phyloP scores from a whole-genome alignment of 2,888 invertebrate genomes.

The Nymphalis polychloros region DNA sequence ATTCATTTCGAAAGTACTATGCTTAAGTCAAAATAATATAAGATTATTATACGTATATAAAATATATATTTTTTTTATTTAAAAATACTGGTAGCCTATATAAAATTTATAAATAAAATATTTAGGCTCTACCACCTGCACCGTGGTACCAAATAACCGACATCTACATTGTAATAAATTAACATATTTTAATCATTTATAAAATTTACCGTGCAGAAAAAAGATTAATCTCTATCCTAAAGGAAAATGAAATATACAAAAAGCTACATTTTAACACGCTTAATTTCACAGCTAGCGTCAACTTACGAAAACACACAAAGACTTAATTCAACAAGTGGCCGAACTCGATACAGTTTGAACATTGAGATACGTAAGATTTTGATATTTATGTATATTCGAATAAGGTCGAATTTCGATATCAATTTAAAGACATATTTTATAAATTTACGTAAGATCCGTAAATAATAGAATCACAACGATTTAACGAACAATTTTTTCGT shows the following conservation, averaged over 20 bases:
- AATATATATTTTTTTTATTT: too few relatives aligned
- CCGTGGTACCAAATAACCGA: too few relatives aligned
- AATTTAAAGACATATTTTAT: not conserved
- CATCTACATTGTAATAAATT: too few relatives aligned
- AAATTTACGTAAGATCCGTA: slow-evolving; percentile 1
- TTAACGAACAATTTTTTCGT: too few relatives aligned
- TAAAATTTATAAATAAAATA: too few relatives aligned
- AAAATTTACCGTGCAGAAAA: too few relatives aligned
- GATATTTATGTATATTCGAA: slow-evolving; percentile 21
- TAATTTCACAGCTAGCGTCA: slow-evolving; percentile 51
- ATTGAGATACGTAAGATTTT: slow-evolving; percentile 21
- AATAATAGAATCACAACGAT: not conserved
- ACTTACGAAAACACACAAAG: slow-evolving; percentile 72
- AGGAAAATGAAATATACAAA: not conserved
- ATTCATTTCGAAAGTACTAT: not conserved
- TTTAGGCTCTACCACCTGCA: too few relatives aligned
- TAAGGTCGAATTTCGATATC: slow-evolving; percentile 15
- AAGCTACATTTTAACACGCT: slow-evolving; percentile 53
- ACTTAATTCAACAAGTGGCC: slow-evolving; percentile 76
- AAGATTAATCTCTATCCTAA: too few relatives aligned
- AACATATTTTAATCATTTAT: too few relatives aligned
- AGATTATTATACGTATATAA: too few relatives aligned
- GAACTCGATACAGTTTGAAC: slow-evolving; percentile 41
- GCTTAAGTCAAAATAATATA: too few relatives aligned
- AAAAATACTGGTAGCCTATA: too few relatives aligned